Base-by-base conservation (phyloP, 35 echinoderm and acorn worm species). In the Patiria miniata region DNA sequence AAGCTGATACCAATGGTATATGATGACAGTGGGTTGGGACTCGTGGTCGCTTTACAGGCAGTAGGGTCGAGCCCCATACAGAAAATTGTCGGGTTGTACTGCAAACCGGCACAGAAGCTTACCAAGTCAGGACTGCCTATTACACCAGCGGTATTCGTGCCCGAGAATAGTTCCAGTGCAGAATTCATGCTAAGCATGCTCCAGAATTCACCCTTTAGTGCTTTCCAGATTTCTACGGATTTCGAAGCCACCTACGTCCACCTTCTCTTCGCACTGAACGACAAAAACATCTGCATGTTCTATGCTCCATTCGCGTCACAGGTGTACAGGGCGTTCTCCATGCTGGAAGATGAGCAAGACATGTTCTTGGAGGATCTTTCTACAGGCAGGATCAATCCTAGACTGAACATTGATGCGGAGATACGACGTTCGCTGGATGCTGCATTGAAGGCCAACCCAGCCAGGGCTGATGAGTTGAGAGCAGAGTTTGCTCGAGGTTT, bases 171-270 rank as follows among this genome's bases (percentile, higher is more conserved):
- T 8, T 57, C 15, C 22, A 52, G n/a, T n/a, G n/a, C 60, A 19
- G 15, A 60, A 33, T 17, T 36, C n/a, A 16, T 33, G 39, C 0
- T 14, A 47, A 0, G 50, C 19, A 8, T 86, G 50, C 36, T 47
- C 12, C 12, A 6, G 42, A 84, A 36, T 1, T 52, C 93, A 0
- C 93, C 93, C 5, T 37, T 57, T 39, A 36, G 21, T 44, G 88
- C 69, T 15, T 94, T 86, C 73, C 22, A 51, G 19, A 90, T 94
- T 42, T 59, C 14, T 16, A 94, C 88, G 0, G 18, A 51, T 18
- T 86, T 69, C 36, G 93, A 94, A 55, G 87, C 93, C 57, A 57
- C 61, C 42, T 94, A 94, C 28, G 83, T 94, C 8, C 83, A 94
- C 40, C 37, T 94, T 16, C 84, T 94, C 0, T 94, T 94, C 58